These are phyloP conservation scores for Diarsia mendica DNA, from an alignment of 2,888 invertebrate genomes.

Conservation along the genomic window DNA sequence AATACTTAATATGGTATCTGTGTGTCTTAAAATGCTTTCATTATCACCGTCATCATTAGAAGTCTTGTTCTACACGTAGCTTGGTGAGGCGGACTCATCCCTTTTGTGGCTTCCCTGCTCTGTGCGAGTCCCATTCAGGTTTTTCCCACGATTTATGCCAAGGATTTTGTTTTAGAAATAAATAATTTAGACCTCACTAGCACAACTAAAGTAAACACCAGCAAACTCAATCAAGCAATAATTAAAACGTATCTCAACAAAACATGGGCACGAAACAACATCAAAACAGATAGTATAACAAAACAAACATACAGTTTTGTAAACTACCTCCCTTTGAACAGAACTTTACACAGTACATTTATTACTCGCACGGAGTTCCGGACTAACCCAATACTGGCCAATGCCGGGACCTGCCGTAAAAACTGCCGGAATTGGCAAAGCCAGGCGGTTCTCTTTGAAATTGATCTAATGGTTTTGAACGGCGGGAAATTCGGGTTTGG, in stretches of 20 bases:
- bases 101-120: not conserved
- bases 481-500: constrained; percentile 1
- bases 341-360: constrained; percentile 45
- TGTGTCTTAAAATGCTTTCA: not conserved
- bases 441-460: constrained; percentile 50
- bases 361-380: constrained; percentile 40
- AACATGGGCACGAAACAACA: constrained; percentile 10
- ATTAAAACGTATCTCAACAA: constrained; percentile 30
- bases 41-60: not conserved
- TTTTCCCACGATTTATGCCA: not conserved
- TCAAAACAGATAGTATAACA: constrained; percentile 12
- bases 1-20: too few species aligned
- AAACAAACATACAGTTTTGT: constrained; percentile 45
- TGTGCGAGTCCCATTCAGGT: not conserved
- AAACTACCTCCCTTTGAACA: constrained; percentile 49
- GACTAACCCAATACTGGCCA: constrained; percentile 47
- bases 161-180: not conserved
- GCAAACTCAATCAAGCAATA: constrained; percentile 15
- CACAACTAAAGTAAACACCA: not conserved
- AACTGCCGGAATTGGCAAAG: constrained; percentile 39
- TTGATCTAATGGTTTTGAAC: constrained; percentile 44
- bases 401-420: constrained; percentile 42
- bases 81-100: too few species aligned
- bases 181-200: not conserved
- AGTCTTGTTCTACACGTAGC: not conserved